Conservation (phyloP, 2,113 vertebrate species). For the Trichomycterus rosablanca region DNA sequence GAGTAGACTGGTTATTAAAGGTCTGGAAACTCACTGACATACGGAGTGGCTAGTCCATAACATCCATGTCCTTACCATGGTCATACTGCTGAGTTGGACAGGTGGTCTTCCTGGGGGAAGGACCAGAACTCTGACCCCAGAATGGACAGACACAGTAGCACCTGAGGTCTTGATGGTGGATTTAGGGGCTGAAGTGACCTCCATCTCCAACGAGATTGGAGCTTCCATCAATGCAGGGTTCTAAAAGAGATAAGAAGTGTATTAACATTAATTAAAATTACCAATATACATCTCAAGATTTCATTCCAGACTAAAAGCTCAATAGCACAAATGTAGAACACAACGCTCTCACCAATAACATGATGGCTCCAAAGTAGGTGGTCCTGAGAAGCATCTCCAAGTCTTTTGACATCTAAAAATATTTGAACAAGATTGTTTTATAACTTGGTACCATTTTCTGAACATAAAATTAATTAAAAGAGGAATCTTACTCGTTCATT, state of each 20-base stretch:
- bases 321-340: neutral
- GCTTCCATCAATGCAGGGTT: slow-evolving; percentile 75
- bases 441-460: neutral
- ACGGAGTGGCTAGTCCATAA: too few relatives aligned
- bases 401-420: slow-evolving; percentile 81
- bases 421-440: neutral
- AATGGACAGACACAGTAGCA: slow-evolving; percentile 73
- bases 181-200: slow-evolving; percentile 68
- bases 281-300: too few relatives aligned
- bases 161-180: slow-evolving; percentile 81
- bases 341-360: slow-evolving; percentile 74
- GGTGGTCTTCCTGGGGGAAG: slow-evolving; percentile 59
- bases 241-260: slow-evolving; percentile 42
- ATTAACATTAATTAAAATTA: too few relatives aligned
- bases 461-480: neutral
- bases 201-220: slow-evolving; percentile 76
- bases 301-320: too few relatives aligned
- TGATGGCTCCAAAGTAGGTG: slow-evolving; percentile 82
- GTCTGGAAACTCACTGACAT: too few relatives aligned
- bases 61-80: slow-evolving; percentile 79
- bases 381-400: slow-evolving; percentile 86
- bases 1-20: too few relatives aligned
- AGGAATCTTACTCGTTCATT: slow-evolving; percentile 72
- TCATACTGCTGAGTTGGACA: slow-evolving; percentile 85
- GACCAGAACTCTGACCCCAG: slow-evolving; percentile 76